Percentiles rank a stretch among this genome's conserved stretches.
Evolutionary conservation across 2,113 vertebrate genomes (phyloP).

Genomic region (Notarius lentiginosus): DNA sequence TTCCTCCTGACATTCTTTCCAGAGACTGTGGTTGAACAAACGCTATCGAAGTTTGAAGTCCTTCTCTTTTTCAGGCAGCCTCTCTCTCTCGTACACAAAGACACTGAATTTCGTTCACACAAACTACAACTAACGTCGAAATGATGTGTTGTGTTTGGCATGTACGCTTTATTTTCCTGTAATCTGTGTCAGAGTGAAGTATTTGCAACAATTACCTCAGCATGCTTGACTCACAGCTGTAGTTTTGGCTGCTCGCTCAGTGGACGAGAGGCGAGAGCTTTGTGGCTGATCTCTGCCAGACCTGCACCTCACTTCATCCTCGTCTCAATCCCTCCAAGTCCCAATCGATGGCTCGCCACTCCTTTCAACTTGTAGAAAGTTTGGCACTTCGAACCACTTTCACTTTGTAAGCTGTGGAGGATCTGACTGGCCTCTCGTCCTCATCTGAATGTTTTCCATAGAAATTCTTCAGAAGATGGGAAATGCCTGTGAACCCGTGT

Average conservation of each 20-base stretch:
- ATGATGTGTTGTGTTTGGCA: conserved; percentile 71
- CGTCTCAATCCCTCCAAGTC: conserved; percentile 16
- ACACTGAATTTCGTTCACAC: conserved; percentile 25
- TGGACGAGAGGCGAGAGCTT: conserved; percentile 12
- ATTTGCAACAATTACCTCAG: conserved; percentile 71
- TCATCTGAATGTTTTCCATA: conserved; percentile 7
- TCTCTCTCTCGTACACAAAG: conserved; percentile 37
- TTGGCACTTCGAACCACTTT: conserved; percentile 30
- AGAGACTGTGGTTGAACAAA: conserved; percentile 55
- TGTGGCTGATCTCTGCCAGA: conserved; percentile 18
- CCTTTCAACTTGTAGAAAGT: not conserved
- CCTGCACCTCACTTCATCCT: conserved; percentile 5
- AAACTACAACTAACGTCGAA: conserved; percentile 44
- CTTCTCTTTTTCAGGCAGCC: conserved; percentile 1
- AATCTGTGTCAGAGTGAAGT: conserved; percentile 70
- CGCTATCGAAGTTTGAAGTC: conserved; percentile 58
- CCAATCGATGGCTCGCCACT: not conserved
- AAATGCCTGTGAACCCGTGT: not conserved
- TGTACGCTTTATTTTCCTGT: conserved; percentile 70
- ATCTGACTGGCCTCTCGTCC: not conserved
- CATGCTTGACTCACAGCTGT: conserved; percentile 70
- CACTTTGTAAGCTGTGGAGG: conserved; percentile 24
- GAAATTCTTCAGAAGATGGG: not conserved
- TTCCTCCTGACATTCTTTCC: conserved; percentile 56
- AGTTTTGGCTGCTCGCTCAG: conserved; percentile 52